Percentiles rank a stretch among this genome's conserved stretches.
phyloP scores from a whole-genome alignment of 2,113 vertebrate genomes.

The Heteronetta atricapilla region DNA sequence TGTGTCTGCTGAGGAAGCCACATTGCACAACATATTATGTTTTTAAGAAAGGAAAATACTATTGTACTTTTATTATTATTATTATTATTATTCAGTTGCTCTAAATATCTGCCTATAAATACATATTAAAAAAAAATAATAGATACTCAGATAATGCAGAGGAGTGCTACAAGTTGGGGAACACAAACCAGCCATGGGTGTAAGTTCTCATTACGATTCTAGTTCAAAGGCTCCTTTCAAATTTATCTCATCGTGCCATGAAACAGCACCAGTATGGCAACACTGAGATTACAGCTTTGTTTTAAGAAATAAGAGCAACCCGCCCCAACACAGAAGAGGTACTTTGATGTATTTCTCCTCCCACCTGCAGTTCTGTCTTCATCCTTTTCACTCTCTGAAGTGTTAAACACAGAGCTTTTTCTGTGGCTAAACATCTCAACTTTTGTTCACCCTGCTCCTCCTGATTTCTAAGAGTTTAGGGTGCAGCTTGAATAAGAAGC shows the following conservation, averaged over 20 bases:
- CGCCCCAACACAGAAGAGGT: background rate
- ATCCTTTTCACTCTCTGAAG: background rate
- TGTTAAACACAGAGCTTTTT: background rate
- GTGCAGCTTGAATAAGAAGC: fast-evolving
- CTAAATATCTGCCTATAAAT: background rate
- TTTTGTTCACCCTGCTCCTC: background rate
- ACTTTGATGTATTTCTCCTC: background rate
- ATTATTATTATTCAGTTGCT: background rate
- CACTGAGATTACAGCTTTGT: background rate
- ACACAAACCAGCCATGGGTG: fast-evolving
- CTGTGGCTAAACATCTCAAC: background rate
- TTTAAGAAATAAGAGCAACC: background rate
- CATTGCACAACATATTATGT: background rate
- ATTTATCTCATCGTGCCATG: background rate
- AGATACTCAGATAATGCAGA: background rate
- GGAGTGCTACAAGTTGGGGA: background rate
- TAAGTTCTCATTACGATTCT: background rate
- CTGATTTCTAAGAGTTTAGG: background rate
- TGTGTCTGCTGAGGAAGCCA: background rate
- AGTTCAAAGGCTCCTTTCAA: background rate
- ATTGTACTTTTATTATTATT: too few species aligned
- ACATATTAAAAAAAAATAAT: background rate
- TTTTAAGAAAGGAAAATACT: background rate
- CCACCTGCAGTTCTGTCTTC: background rate
- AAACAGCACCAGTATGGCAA: background rate